These are phyloP conservation scores for Drosophila persimilis DNA, from an alignment of 1,140 invertebrate genomes.

Conservation along the genomic window DNA sequence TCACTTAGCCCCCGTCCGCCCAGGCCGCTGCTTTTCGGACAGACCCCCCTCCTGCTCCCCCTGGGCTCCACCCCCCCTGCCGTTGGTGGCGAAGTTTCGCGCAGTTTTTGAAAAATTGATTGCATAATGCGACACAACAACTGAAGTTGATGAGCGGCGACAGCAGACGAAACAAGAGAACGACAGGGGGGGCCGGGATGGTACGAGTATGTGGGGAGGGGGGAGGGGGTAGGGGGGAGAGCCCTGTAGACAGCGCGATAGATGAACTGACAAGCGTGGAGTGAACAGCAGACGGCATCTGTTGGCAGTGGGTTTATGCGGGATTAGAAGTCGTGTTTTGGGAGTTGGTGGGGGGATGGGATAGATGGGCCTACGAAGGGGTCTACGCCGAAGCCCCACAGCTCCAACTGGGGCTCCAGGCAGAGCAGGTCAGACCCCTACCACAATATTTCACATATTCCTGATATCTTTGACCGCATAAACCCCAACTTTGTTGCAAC, in stretches of 20 bases:
- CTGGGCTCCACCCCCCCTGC: not conserved
- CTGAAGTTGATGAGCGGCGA: conserved; percentile 59
- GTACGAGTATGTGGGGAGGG: not conserved
- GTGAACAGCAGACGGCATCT: conserved; percentile 7
- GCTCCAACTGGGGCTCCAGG: too few relatives aligned
- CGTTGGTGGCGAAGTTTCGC: conserved; percentile 13
- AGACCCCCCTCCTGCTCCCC: not conserved
- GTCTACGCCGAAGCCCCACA: too few relatives aligned
- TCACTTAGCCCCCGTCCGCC: conserved; percentile 28
- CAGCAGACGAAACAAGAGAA: conserved; percentile 30
- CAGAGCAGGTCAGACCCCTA: too few relatives aligned
- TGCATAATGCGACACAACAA: conserved; percentile 64
- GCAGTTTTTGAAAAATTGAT: conserved; percentile 61
- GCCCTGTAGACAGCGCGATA: conserved; percentile 8
- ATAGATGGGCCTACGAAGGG: too few relatives aligned
- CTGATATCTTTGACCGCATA: not conserved
- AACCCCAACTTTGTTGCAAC: not conserved
- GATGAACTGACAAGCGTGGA: conserved; percentile 31
- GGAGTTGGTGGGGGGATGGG: too few relatives aligned
- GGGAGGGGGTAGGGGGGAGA: not conserved
- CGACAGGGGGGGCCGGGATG: not conserved
- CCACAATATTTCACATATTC: too few relatives aligned
- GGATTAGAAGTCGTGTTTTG: not conserved
- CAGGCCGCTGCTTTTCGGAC: not conserved
- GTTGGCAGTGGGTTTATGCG: conserved; percentile 18